Evolutionary conservation across 2,888 invertebrate species (phyloP).

Genomic region (Argyresthia albistria): DNA sequence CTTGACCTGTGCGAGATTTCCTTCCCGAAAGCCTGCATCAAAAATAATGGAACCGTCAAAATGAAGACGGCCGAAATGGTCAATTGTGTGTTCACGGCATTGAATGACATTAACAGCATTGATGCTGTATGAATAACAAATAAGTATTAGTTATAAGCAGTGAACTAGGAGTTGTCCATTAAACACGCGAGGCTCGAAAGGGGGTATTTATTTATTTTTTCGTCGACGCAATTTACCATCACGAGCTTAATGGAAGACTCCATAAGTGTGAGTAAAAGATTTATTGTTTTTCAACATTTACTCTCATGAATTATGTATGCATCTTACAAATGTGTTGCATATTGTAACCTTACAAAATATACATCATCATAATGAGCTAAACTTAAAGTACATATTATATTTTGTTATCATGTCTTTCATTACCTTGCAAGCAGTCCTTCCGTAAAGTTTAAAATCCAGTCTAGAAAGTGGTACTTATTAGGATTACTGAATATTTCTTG

Average conservation of each 20-base stretch:
- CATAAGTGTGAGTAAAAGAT: conserved; percentile 12
- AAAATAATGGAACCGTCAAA: conserved; percentile 42
- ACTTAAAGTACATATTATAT: conserved; percentile 58
- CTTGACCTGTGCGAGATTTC: conserved; percentile 42
- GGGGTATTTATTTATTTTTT: no score
- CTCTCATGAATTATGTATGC: conserved; percentile 69
- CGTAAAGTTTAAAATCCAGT: conserved; percentile 9
- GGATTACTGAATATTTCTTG: conserved; percentile 3
- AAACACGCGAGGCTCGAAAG: no score
- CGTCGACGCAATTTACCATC: no score
- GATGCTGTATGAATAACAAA: neutral
- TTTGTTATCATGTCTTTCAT: conserved; percentile 57
- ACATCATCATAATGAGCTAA: conserved; percentile 67
- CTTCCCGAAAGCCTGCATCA: conserved; percentile 48
- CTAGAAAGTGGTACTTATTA: neutral
- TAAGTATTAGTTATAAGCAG: no score
- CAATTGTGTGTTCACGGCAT: conserved; percentile 44
- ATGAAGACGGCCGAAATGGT: conserved; percentile 56
- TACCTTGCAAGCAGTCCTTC: conserved; percentile 60
- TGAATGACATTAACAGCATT: conserved; percentile 36
- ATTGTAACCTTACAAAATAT: conserved; percentile 66
- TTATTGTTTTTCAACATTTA: conserved; percentile 59
- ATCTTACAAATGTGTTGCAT: conserved; percentile 68
- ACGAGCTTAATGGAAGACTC: no score
- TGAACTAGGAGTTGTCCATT: no score